Evolutionary conservation across 2,797 vertebrate species (phyloP).

Genomic region (Tapera naevia): DNA sequence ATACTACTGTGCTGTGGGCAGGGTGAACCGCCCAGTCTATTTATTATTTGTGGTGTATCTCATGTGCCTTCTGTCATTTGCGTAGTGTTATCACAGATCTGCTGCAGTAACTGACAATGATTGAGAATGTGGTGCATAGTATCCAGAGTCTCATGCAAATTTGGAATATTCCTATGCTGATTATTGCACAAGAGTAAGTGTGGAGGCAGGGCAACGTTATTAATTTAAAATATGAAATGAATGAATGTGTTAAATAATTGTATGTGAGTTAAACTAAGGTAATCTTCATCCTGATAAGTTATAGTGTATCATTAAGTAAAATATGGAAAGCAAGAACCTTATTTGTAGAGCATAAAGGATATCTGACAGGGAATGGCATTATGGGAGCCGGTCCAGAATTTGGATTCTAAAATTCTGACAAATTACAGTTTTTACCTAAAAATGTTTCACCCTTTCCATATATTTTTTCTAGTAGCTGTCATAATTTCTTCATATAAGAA

Average conservation of each 20-base stretch:
- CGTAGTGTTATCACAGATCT: not conserved
- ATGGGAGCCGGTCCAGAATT: not conserved
- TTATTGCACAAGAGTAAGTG: not conserved
- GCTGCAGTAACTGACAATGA: not conserved
- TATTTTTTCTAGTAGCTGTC: not conserved
- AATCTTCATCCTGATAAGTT: not conserved
- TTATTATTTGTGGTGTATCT: not conserved
- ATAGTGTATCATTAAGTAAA: not conserved
- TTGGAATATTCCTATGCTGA: not conserved
- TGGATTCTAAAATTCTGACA: not conserved
- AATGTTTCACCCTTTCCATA: rapidly evolving
- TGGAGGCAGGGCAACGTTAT: not conserved
- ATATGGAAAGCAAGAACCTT: not conserved
- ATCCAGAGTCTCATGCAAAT: not conserved
- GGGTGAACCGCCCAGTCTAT: not conserved
- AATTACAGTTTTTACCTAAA: not conserved
- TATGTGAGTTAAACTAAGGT: not conserved
- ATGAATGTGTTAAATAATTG: not conserved
- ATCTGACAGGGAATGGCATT: not conserved
- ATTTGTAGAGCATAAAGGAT: not conserved
- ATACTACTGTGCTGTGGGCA: not conserved
- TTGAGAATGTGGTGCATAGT: not conserved
- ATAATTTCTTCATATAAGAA: not conserved
- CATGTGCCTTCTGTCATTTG: not conserved
- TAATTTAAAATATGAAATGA: not conserved